phyloP scores from a whole-genome alignment of 2,113 vertebrate species.

The Clarias batrachus region DNA sequence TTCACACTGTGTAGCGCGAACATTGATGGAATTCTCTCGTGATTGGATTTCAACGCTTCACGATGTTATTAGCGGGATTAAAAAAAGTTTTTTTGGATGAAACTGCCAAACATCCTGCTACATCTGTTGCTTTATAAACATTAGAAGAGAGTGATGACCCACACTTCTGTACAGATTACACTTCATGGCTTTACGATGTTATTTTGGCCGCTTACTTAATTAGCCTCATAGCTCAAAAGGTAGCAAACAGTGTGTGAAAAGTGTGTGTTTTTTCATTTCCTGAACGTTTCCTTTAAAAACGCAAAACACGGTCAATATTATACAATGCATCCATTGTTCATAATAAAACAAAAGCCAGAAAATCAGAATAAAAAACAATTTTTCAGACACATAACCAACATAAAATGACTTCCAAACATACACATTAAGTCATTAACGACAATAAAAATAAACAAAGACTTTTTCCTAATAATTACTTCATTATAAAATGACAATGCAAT shows the following conservation, averaged over 20 bases:
- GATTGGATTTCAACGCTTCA: not conserved
- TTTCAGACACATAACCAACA: conserved; percentile 25
- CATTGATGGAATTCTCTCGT: not conserved
- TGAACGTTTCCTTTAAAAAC: not conserved
- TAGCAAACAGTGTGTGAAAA: not conserved
- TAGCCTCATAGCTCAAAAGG: too few relatives aligned
- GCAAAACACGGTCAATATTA: not conserved
- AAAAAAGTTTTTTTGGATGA: not conserved
- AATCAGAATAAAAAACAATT: conserved; percentile 25
- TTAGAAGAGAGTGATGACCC: too few relatives aligned
- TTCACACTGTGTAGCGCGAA: not conserved
- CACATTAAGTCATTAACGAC: not conserved
- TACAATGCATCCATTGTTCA: conserved; percentile 13
- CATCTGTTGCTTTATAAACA: too few relatives aligned
- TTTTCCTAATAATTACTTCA: conserved; percentile 11
- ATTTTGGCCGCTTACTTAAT: not conserved
- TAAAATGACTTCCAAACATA: conserved; percentile 4
- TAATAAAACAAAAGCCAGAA: conserved; percentile 43
- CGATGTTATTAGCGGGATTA: not conserved
- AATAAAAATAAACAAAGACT: conserved; percentile 34
- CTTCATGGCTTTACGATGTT: not conserved
- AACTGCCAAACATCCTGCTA: not conserved
- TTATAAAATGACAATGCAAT: conserved; percentile 25
- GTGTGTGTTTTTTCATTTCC: too few relatives aligned
- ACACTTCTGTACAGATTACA: not conserved